These are phyloP conservation scores for Stegodyphus mimosarum DNA, from an alignment of 1,140 invertebrate genomes.

Conservation along the genomic window DNA sequence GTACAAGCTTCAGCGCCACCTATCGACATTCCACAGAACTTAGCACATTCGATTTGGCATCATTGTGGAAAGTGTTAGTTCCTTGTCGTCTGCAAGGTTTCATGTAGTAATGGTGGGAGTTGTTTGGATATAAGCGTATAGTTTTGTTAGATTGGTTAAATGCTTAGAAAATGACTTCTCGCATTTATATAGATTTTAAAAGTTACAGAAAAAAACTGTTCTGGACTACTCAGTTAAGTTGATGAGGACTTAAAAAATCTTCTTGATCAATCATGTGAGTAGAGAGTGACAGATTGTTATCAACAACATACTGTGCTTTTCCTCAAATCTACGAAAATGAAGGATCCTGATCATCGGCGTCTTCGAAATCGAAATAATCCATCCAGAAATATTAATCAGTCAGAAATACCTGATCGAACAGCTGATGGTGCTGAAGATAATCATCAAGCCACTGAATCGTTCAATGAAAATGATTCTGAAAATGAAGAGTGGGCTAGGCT, in stretches of 20 bases:
- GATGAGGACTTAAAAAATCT: background rate
- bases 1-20: conserved; percentile 19
- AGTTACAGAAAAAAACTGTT: conserved; percentile 30
- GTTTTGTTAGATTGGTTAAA: background rate
- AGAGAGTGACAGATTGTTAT: conserved; percentile 35
- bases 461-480: conserved; percentile 80
- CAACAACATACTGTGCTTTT: conserved; percentile 4
- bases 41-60: background rate
- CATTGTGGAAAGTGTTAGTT: background rate
- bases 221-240: background rate
- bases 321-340: conserved; percentile 20
- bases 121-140: background rate
- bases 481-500: conserved; percentile 76
- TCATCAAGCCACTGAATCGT: background rate
- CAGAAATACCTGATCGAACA: conserved; percentile 44
- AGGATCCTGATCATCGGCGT: conserved; percentile 21
- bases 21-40: conserved; percentile 28
- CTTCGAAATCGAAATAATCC: background rate
- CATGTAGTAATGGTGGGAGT: background rate
- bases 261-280: conserved; percentile 16
- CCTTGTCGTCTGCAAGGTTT: too few species aligned
- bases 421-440: conserved; percentile 59
- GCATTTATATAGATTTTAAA: conserved; percentile 25
- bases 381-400: background rate
- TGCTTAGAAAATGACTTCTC: background rate